Base-by-base conservation (phyloP, 2,113 vertebrate genomes). In the Ameiurus melas region DNA sequence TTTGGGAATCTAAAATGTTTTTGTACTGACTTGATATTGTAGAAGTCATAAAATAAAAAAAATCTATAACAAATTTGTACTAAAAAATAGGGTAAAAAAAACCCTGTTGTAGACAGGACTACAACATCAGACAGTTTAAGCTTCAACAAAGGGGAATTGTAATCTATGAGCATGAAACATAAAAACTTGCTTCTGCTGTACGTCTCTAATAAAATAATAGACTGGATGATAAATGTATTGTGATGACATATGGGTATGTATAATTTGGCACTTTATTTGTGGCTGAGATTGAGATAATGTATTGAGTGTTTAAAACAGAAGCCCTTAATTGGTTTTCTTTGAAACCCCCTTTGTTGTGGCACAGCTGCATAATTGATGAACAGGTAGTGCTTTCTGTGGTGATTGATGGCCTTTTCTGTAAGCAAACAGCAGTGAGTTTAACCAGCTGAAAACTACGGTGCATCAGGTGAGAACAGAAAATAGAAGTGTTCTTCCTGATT, bases 301-400 rank as follows among this genome's bases (percentile, higher is more conserved):
- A 83, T 82, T 60, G 80, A 82, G 80, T 60, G 55, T 82, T 39
- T 82, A 36, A 20, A 58, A 57, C 17, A 33, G 10, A 36, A 20
- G 53, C 53, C 33, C 19, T 81, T 81, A 82, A 82, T 60, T 33
- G 4, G 80, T 57, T 85, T 85, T 55, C 30, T 30, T 85, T 36
- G 12, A 86, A 77, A 73, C 8, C 57, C 36, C 36, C 57, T 79
- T 20, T 43, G 58, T 80, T 66, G 58, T 86, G 85, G 13, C 62
- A 55, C 43, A 68, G 47, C 60, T 86, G 85, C 78, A 66, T 80
- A 81, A 53, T 51, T 81, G 75, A 79, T 86, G 60, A 86, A 68
- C 60, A 68, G 60, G 77, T 55, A 36, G 43, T 80, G 77, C 30
- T 68, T 68, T 33, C 19, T 22, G 6, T 68, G n/a, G 43, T 80